phyloP scores from a whole-genome alignment of 2,113 vertebrate species.

The Lagopus muta region DNA sequence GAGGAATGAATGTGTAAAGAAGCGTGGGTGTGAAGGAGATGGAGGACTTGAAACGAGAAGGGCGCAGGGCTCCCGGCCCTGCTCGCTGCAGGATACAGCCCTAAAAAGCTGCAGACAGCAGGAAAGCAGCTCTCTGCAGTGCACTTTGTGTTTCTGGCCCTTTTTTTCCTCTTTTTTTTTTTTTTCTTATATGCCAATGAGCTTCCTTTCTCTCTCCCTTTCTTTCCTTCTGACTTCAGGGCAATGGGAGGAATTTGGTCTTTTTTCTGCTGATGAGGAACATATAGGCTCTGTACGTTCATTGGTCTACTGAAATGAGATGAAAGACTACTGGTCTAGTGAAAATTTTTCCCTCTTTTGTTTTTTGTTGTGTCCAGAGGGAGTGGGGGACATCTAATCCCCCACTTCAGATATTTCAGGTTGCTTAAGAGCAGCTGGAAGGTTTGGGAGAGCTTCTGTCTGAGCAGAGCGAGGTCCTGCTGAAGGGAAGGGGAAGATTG shows the following conservation, averaged over 20 bases:
- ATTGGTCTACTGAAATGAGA: not conserved
- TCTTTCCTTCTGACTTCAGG: not conserved
- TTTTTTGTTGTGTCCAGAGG: constrained; percentile 1
- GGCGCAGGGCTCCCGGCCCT: not conserved
- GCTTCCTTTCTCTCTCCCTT: not conserved
- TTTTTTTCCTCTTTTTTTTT: not conserved
- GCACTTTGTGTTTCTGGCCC: not conserved
- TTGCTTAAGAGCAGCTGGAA: constrained; percentile 12
- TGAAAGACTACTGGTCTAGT: not conserved
- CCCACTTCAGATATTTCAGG: not conserved
- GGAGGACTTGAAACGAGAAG: fast-evolving
- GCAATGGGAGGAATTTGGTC: fast-evolving
- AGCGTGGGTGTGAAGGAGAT: not conserved
- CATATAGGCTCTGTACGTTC: not conserved
- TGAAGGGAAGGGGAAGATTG: constrained; percentile 40
- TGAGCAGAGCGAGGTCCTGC: not conserved
- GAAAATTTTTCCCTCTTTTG: not conserved
- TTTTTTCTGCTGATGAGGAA: not conserved
- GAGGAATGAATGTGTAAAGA: fast-evolving
- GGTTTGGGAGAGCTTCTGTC: not conserved
- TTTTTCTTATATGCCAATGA: not conserved
- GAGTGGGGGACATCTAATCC: not conserved
- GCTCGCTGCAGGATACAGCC: not conserved
- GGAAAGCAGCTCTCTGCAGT: not conserved
- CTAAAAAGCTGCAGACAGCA: not conserved